phyloP scores from a whole-genome alignment of 2,888 invertebrate genomes.

The Diaperis boleti region DNA sequence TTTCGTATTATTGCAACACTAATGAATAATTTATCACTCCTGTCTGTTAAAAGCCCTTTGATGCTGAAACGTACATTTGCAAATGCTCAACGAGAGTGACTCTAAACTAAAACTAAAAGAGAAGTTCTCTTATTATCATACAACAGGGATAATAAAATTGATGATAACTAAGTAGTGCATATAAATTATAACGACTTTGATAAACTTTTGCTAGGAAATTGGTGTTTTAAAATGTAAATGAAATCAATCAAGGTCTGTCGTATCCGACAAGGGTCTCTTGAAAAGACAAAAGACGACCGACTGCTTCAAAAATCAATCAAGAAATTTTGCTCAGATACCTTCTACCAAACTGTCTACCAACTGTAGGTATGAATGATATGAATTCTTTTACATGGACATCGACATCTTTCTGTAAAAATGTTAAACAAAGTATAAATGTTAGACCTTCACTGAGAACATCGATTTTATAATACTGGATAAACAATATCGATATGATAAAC shows the following conservation, averaged over 20 bases:
- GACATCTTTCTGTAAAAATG: too few relatives aligned
- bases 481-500: too few relatives aligned
- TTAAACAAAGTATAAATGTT: too few relatives aligned
- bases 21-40: constrained; percentile 10
- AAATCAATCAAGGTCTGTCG: constrained; percentile 9
- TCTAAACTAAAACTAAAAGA: not conserved
- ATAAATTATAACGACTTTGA: not conserved
- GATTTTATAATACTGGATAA: too few relatives aligned
- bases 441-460: too few relatives aligned
- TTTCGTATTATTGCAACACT: not conserved
- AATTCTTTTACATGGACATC: too few relatives aligned
- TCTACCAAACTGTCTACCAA: too few relatives aligned
- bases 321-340: too few relatives aligned
- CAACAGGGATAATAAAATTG: not conserved
- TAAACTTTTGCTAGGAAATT: not conserved
- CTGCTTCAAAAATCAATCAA: not conserved
- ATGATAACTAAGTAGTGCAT: not conserved
- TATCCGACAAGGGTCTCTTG: not conserved
- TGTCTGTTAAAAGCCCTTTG: not conserved
- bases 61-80: not conserved
- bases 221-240: constrained; percentile 9
- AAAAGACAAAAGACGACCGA: constrained; percentile 1
- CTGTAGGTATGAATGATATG: too few relatives aligned
- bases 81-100: not conserved
- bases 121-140: too few relatives aligned